Evolutionary conservation across 1,140 invertebrate genomes (phyloP), one percentile per base, ranked within the genome.

Genomic region (Pygmarrhopalites habei): DNA sequence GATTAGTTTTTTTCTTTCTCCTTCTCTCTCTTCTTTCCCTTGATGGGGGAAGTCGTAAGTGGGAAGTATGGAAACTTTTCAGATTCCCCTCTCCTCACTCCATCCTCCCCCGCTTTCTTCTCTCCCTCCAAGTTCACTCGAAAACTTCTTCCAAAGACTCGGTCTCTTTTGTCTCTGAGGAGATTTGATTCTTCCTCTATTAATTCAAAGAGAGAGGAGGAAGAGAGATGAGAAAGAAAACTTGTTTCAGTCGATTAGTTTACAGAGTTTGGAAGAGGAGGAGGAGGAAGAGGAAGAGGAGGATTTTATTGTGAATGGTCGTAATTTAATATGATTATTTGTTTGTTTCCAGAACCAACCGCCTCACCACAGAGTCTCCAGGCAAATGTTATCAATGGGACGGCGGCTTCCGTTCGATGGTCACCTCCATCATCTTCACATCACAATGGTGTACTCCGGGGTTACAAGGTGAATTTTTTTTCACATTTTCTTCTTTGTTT

Each of bases 341-440:
- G 39, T 56, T 35, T 73, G 67, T 73, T 74, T 76, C n/a, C 74
- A 85, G 84, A 85, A 46, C 87, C 88, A 19, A 85, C 86, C 1
- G 85, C 85, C 7, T 83, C 91, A n/a, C 90, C 90, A 1, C 84
- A 86, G 72, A 85, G 87, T 72, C 83, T 93, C 52, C 81, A 86
- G 62, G 85, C 88, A 49, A 87, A 88, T n/a, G 86, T 91, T 77
- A 81, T 91, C 52, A 92, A 91, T 69, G 79, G 85, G 47, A 90
- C 86, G 1, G 85, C 87, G 10, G 85, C 88, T 1, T 82, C 83
- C 71, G 81, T 94, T 4, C 77, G 83, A 64, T 94, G 90, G 91
- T 81, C 84, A 15, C 83, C 89, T 1, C 90, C 90, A 1, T 83
- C 86, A 1, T 81, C 83, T 26, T 82, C 83, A 62, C 84, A 89